Percentiles rank a stretch among this genome's conserved stretches.
Evolutionary conservation across 2,113 vertebrate genomes (phyloP).

Genomic region (Phyllopteryx taeniolatus): DNA sequence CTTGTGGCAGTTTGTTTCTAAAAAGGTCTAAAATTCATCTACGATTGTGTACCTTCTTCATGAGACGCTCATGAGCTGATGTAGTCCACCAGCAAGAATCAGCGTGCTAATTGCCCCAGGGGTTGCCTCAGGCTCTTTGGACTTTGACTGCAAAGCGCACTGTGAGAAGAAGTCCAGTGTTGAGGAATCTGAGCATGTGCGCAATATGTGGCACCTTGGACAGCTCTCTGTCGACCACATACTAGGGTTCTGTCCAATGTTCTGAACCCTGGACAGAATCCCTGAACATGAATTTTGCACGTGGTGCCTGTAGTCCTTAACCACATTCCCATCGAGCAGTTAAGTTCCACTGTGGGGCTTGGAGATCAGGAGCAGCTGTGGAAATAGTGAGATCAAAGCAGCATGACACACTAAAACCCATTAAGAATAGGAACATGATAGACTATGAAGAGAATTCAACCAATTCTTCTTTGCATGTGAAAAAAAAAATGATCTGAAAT

Average conservation of each 20-base stretch:
- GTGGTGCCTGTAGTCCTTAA: neutral
- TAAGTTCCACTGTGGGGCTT: constrained; percentile 5
- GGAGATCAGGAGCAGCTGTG: neutral
- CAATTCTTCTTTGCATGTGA: neutral
- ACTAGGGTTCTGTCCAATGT: neutral
- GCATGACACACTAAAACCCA: neutral
- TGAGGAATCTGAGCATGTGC: neutral
- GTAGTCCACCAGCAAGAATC: neutral
- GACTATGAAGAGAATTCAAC: too few species aligned
- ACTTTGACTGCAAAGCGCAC: neutral
- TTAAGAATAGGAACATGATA: neutral
- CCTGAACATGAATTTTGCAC: neutral
- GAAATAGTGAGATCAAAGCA: constrained; percentile 1
- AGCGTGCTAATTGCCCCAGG: neutral
- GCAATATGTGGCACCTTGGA: constrained; percentile 34
- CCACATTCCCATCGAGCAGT: neutral
- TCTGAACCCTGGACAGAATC: constrained; percentile 21
- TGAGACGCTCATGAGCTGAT: neutral
- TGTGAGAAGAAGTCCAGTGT: neutral
- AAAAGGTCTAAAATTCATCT: too few species aligned
- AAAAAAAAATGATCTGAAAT: neutral
- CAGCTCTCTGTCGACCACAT: constrained; percentile 7
- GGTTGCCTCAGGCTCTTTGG: neutral
- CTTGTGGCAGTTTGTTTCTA: too few species aligned
- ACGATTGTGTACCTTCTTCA: neutral